A percentile compares a stretch with the other conserved stretches of the same genome.
These are phyloP conservation scores for Lysiphlebus fabarum DNA, from an alignment of 1,140 invertebrate species.

Conservation along the genomic window DNA sequence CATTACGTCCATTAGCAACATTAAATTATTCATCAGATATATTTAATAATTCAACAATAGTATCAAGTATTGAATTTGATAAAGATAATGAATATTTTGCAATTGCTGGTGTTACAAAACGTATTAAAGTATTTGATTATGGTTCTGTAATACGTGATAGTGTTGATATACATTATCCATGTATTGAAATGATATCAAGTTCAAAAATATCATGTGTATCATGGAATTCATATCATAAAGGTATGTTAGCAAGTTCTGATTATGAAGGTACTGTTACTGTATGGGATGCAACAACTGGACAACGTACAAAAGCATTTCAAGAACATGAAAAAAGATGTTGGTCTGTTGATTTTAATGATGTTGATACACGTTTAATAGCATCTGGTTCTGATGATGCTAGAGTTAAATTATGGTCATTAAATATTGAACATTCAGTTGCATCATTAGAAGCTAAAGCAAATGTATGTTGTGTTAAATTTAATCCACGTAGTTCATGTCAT, in stretches of 20 bases:
- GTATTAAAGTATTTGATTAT: constrained; percentile 94
- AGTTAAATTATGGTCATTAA: constrained; percentile 91
- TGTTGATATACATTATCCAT: constrained; percentile 89
- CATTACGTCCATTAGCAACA: constrained; percentile 77
- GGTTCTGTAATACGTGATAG: constrained; percentile 77
- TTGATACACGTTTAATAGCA: constrained; percentile 86
- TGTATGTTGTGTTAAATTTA: constrained; percentile 96
- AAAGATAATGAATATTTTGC: constrained; percentile 96
- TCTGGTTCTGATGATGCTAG: constrained; percentile 93
- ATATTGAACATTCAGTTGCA: constrained; percentile 82
- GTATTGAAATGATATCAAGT: constrained; percentile 87
- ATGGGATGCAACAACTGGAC: constrained; percentile 87
- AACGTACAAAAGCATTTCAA: constrained; percentile 70
- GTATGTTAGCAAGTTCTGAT: constrained; percentile 86
- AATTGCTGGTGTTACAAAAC: constrained; percentile 92
- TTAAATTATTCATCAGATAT: constrained; percentile 89
- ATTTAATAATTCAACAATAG: constrained; percentile 87
- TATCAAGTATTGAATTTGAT: constrained; percentile 96
- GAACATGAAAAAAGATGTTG: constrained; percentile 96
- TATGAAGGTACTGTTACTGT: constrained; percentile 92
- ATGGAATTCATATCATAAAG: constrained; percentile 92
- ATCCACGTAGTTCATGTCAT: constrained; percentile 81
- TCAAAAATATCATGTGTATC: constrained; percentile 94
- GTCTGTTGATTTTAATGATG: constrained; percentile 94
- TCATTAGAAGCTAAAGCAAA: constrained; percentile 89